Base-by-base conservation (phyloP, 2,113 vertebrate species). In the Odobenus rosmarus region DNA sequence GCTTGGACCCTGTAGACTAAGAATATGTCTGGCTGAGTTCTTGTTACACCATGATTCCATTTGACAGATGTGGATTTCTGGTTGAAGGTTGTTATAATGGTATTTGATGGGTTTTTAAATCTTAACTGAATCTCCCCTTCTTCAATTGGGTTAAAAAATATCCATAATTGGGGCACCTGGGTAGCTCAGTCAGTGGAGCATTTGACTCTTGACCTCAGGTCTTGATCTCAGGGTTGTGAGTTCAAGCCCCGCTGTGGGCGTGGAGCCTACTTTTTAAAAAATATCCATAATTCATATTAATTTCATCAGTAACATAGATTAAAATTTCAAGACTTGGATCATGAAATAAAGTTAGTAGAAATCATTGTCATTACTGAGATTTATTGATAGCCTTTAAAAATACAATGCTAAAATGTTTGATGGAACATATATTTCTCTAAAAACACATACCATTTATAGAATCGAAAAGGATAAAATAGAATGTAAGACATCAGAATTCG, bases 261-360 rank as follows among this genome's bases (percentile, higher is more conserved):
- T 69, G 67, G 67, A 69, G 18, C 8, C 33, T 69, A 21, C 67
- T 69, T 61, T 19, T 16, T 8, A 67, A 69, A 67, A 95, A 96
- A 79, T 79, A 83, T 69, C 42, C 62, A 81, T 39, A 74, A 88
- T 88, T 95, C 36, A 49, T 53, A 86, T 77, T 71, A 69, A 81
- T 88, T 79, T 90, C 51, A 96, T 93, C 76, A 71, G 28, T 80
- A 93, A 93, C 33, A 82, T 55, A 31, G 59, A 91, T 82, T 77
- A 79, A 95, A 97, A 96, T 31, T 91, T 96, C 46, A 93, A 94
- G 64, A 79, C 53, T 57, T 95, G 16, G 9, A 59, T 59, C 88
- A 61, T 59, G 62, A 95, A 88, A 87, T 53, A 28, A 90, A 95
- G 71, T 76, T 59, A 67, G 51, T 90, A 81, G 72, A 94, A 42